Base-by-base conservation (phyloP, 2,113 vertebrate genomes). In the Fregata magnificens region DNA sequence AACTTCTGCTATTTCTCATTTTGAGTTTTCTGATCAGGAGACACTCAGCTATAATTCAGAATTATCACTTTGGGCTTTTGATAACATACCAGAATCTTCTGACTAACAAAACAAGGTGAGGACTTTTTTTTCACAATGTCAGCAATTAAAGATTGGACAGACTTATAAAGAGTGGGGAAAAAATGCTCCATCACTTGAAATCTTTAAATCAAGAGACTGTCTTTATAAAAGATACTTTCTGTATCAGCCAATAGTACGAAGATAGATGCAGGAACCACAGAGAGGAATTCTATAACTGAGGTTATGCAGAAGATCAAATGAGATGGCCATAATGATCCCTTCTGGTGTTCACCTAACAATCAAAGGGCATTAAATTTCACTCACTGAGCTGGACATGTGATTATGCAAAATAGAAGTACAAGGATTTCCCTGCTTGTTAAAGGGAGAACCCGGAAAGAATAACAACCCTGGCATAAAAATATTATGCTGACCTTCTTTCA, bases 291-390 rank as follows among this genome's bases (percentile, higher is more conserved):
- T 87, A 3, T 79, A 71, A 47, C 56, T 78, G 47, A 90, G 77
- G 44, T 87, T 73, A 80, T 77, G 29, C 26, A 65, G 80, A 88
- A 82, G 93, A 95, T 94, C 73, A 95, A 76, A 87, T 16, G 42
- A 93, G 34, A 94, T 66, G 34, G 10, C 15, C 20, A 15, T 70
- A 82, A 91, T 70, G 81, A 95, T 86, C 45, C 31, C 44, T 67
- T 92, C 44, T 89, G 78, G 86, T 73, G 73, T 91, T 85, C 87
- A 83, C 45, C 66, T 80, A 82, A 91, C 81, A 94, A 86, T 95
- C 94, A 97, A 93, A 87, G 45, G 53, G 45, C 83, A 95, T 96
- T 95, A 94, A 94, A 96, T 95, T 93, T 93, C 86, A 73, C 10
- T 87, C 22, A 58, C 84, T 82, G 81, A 95, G 62, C 81, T 90